A percentile compares a stretch with the other conserved stretches of the same genome.
Conservation (phyloP, 2,888 invertebrate genomes). For the Pterostichus niger region DNA sequence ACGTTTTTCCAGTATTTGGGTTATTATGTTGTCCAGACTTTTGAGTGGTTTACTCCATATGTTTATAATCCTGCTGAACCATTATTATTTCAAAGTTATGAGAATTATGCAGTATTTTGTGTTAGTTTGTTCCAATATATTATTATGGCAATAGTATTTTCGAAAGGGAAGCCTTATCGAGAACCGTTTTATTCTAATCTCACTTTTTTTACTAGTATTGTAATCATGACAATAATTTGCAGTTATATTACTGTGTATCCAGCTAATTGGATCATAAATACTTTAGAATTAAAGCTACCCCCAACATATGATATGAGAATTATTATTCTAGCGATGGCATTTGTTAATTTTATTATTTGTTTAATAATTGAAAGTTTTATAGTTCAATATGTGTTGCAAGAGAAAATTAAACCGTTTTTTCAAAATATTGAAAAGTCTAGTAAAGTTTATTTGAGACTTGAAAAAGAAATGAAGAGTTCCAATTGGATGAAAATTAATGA, state of each 20-base stretch:
- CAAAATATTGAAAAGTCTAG: slow-evolving; percentile 78
- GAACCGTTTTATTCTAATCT: slow-evolving; percentile 82
- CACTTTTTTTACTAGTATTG: slow-evolving; percentile 77
- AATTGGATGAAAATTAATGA: slow-evolving; percentile 40
- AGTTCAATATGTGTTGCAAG: slow-evolving; percentile 80
- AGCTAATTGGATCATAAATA: slow-evolving; percentile 76
- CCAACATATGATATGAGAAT: slow-evolving; percentile 76
- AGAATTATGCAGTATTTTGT: slow-evolving; percentile 83
- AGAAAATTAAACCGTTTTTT: slow-evolving; percentile 78
- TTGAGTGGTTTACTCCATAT: slow-evolving; percentile 80
- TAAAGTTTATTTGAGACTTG: slow-evolving; percentile 80
- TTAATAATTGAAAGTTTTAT: slow-evolving; percentile 80
- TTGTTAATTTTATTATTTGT: slow-evolving; percentile 79
- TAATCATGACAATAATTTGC: slow-evolving; percentile 78
- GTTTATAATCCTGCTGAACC: slow-evolving; percentile 72
- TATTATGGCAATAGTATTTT: slow-evolving; percentile 82
- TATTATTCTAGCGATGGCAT: slow-evolving; percentile 78
- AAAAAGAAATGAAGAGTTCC: slow-evolving; percentile 77
- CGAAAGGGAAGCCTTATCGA: slow-evolving; percentile 84
- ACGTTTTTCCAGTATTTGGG: slow-evolving; percentile 77
- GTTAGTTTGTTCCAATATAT: slow-evolving; percentile 84
- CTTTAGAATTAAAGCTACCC: slow-evolving; percentile 85
- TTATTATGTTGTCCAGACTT: slow-evolving; percentile 78
- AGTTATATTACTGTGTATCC: slow-evolving; percentile 78
- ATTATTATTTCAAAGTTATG: slow-evolving; percentile 78